phyloP scores from a whole-genome alignment of 2,113 vertebrate species.

The Triplophysa rosa region DNA sequence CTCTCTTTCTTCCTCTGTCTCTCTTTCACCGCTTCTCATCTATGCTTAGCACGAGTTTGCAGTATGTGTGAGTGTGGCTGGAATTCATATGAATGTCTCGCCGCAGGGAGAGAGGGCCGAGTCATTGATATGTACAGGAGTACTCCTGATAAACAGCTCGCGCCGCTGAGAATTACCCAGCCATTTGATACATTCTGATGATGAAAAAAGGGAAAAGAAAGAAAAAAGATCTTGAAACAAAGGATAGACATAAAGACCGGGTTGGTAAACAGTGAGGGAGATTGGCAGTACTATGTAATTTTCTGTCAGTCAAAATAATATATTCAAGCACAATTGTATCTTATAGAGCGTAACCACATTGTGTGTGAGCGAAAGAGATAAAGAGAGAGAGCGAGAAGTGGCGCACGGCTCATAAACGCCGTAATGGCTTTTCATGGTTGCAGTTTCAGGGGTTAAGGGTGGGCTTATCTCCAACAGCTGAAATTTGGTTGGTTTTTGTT shows the following conservation, averaged over 20 bases:
- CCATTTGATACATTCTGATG: constrained; percentile 75
- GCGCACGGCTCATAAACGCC: constrained; percentile 46
- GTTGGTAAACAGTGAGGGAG: constrained; percentile 46
- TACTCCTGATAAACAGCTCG: constrained; percentile 76
- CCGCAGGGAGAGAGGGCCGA: constrained; percentile 65
- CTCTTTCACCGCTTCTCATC: constrained; percentile 64
- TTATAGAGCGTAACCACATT: constrained; percentile 43
- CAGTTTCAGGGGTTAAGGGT: constrained; percentile 42
- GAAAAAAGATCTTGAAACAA: constrained; percentile 53
- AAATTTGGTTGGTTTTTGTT: constrained; percentile 43
- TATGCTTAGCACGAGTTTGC: constrained; percentile 75
- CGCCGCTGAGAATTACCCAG: constrained; percentile 67
- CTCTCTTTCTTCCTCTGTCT: constrained; percentile 52
- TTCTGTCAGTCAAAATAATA: constrained; percentile 45
- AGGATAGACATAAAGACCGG: constrained; percentile 66
- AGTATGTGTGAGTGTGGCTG: constrained; percentile 73
- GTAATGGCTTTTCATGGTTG: constrained; percentile 46
- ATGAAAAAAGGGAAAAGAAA: constrained; percentile 52
- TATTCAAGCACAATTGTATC: constrained; percentile 44
- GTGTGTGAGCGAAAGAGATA: constrained; percentile 37
- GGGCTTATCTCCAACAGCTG: constrained; percentile 46
- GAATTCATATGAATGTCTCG: constrained; percentile 77
- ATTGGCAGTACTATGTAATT: constrained; percentile 34
- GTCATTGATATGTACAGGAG: constrained; percentile 80
- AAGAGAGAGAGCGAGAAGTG: constrained; percentile 36